phyloP scores from a whole-genome alignment of 2,113 vertebrate genomes.

The Poeciliopsis prolifica region DNA sequence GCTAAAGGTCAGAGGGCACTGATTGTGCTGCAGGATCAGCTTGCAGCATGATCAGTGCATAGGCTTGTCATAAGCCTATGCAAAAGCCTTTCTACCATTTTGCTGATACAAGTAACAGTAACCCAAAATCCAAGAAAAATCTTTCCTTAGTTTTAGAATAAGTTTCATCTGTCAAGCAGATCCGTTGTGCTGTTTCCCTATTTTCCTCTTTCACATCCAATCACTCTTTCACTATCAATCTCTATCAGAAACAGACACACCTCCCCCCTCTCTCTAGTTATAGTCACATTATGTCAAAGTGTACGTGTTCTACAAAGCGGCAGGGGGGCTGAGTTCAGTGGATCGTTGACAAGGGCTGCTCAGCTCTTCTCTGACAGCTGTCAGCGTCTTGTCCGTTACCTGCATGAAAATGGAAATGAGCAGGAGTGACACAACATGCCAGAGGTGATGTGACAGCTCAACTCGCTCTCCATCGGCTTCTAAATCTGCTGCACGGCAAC shows the following conservation, averaged over 20 bases:
- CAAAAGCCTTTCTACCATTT: slow-evolving; percentile 27
- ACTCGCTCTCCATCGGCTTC: slow-evolving; percentile 56
- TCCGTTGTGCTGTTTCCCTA: slow-evolving; percentile 12
- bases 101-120: not conserved
- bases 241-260: slow-evolving; percentile 45
- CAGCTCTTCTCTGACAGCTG: slow-evolving; percentile 81
- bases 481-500: slow-evolving; percentile 52
- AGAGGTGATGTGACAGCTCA: slow-evolving; percentile 88
- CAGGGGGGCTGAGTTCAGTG: slow-evolving; percentile 64
- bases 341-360: slow-evolving; percentile 88
- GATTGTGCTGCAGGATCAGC: not conserved
- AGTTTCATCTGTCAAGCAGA: not conserved
- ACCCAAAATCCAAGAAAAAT: not conserved
- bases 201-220: slow-evolving; percentile 38
- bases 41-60: slow-evolving; percentile 70
- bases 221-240: slow-evolving; percentile 41
- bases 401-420: slow-evolving; percentile 88
- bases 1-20: too few relatives aligned
- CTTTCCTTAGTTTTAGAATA: too few relatives aligned
- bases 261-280: slow-evolving; percentile 52
- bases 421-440: slow-evolving; percentile 92
- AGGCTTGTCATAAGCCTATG: slow-evolving; percentile 48
- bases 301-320: slow-evolving; percentile 84
- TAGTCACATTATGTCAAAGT: slow-evolving; percentile 84
- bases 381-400: slow-evolving; percentile 90